Evolutionary conservation across 1,140 invertebrate species (phyloP).

Genomic region (Drosophila serrata): DNA sequence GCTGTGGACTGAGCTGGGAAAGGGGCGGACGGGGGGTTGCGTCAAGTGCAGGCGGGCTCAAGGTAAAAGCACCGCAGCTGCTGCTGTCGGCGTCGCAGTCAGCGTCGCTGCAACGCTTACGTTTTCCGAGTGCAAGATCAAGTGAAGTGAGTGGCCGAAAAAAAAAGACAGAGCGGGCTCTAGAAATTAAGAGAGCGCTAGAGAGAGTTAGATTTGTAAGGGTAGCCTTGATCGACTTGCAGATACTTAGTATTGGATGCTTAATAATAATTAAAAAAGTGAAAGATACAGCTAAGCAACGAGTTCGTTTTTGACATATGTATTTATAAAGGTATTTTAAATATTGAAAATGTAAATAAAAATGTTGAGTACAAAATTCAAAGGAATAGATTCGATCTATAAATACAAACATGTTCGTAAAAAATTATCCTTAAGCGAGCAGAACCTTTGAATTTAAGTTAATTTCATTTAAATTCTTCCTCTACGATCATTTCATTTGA

Average conservation of each 20-base stretch:
- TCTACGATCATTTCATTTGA: background rate
- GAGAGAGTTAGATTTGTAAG: slow-evolving; percentile 2
- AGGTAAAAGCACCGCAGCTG: slow-evolving; percentile 61
- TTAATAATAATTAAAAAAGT: too few relatives aligned
- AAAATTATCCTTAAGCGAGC: too few relatives aligned
- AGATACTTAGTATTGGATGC: slow-evolving; percentile 9
- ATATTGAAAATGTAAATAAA: too few relatives aligned
- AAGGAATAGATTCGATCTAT: too few relatives aligned
- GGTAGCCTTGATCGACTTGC: background rate
- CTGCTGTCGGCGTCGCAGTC: slow-evolving; percentile 16
- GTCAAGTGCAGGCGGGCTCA: slow-evolving; percentile 79
- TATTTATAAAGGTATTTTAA: too few relatives aligned
- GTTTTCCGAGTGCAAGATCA: slow-evolving; percentile 73
- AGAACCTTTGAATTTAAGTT: too few relatives aligned
- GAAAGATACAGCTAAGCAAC: too few relatives aligned
- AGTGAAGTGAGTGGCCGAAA: slow-evolving; percentile 67
- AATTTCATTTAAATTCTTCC: background rate
- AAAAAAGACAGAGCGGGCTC: slow-evolving; percentile 34
- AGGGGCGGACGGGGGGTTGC: slow-evolving; percentile 19
- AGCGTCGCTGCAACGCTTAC: slow-evolving; percentile 28
- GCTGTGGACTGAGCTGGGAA: background rate
- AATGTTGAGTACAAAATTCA: too few relatives aligned
- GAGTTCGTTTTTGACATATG: background rate
- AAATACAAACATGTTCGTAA: too few relatives aligned
- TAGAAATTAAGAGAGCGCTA: slow-evolving; percentile 12